Conservation (phyloP, 2,113 vertebrate genomes). For the Cynocephalus volans region DNA sequence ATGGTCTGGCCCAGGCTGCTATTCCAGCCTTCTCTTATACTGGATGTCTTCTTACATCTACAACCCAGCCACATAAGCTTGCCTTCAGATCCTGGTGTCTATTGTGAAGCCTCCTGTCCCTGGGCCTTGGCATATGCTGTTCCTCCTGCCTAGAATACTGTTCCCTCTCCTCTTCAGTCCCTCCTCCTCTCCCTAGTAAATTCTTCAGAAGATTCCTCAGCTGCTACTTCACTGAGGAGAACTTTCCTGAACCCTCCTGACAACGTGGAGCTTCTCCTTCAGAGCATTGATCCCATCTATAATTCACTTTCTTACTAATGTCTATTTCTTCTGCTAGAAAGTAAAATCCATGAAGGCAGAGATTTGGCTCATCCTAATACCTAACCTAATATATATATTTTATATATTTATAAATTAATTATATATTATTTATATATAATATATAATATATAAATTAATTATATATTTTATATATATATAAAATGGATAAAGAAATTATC, state of each 20-base stretch:
- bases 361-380: neutral
- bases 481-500: neutral
- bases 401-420: no score
- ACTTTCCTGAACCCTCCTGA: neutral
- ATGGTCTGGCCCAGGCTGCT: accelerated
- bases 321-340: neutral
- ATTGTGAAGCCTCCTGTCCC: neutral
- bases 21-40: neutral
- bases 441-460: no score
- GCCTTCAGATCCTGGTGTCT: neutral
- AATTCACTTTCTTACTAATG: neutral
- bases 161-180: neutral
- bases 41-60: neutral
- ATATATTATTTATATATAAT: no score
- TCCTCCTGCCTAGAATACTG: neutral
- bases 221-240: neutral
- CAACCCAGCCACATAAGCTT: neutral
- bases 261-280: neutral
- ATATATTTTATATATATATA: neutral
- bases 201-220: neutral
- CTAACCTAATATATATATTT: neutral
- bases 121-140: neutral
- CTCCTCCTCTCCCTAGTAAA: neutral
- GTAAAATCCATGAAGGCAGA: neutral
- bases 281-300: neutral